phyloP scores from a whole-genome alignment of 2,113 vertebrate genomes.

The Pseudopodoces humilis region DNA sequence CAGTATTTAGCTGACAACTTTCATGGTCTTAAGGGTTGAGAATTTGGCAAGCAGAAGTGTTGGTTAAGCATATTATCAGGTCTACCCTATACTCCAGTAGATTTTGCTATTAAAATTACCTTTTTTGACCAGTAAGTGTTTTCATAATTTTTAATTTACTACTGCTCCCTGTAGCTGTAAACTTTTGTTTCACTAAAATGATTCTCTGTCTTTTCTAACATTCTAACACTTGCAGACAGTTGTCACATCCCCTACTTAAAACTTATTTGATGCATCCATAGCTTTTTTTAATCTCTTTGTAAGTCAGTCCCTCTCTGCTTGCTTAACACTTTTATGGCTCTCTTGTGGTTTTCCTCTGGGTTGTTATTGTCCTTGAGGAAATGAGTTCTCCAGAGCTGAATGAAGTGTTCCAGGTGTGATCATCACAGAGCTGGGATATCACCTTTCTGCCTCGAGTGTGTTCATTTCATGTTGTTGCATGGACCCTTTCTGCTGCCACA shows the following conservation, averaged over 20 bases:
- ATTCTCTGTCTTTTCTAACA: neutral
- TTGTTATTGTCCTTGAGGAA: slow-evolving; percentile 2
- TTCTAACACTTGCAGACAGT: neutral
- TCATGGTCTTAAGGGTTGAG: neutral
- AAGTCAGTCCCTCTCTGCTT: neutral
- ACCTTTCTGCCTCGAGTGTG: neutral
- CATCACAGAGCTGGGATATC: neutral
- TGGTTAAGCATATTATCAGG: neutral
- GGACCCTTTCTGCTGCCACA: neutral
- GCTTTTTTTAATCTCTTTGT: neutral
- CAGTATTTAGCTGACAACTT: neutral
- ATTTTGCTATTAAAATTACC: neutral
- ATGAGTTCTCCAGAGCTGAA: slow-evolving; percentile 2
- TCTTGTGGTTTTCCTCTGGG: neutral
- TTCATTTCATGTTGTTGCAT: neutral
- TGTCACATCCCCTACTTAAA: neutral
- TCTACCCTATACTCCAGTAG: neutral
- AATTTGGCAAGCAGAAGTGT: neutral
- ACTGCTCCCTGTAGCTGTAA: neutral
- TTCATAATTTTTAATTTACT: neutral
- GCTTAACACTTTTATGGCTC: neutral
- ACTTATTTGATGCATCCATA: neutral
- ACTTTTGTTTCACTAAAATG: neutral
- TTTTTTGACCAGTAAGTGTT: neutral
- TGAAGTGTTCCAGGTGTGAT: neutral